Evolutionary conservation across 2,113 vertebrate genomes (phyloP).

Genomic region (Peromyscus polionotus): DNA sequence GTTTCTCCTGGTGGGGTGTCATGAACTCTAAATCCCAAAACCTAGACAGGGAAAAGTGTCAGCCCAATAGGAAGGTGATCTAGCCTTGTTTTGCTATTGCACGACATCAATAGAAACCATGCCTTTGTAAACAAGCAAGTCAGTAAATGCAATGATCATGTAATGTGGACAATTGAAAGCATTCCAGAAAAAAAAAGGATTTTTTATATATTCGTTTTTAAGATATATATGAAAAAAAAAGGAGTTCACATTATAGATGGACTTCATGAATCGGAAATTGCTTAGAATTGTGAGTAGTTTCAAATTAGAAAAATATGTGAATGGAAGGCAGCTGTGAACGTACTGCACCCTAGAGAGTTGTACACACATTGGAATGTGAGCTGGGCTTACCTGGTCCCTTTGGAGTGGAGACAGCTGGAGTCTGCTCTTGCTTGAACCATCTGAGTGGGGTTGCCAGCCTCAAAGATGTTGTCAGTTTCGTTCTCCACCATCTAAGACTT

Average conservation of each 20-base stretch:
- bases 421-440: slow-evolving; percentile 15
- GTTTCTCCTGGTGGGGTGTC: slow-evolving; percentile 75
- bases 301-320: slow-evolving; percentile 61
- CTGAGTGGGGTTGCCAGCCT: slow-evolving; percentile 30
- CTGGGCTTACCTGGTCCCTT: slow-evolving; percentile 81
- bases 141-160: slow-evolving; percentile 58
- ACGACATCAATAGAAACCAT: slow-evolving; percentile 75
- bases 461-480: background rate
- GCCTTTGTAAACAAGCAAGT: slow-evolving; percentile 81
- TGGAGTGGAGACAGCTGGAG: slow-evolving; percentile 20
- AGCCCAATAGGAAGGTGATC: slow-evolving; percentile 57
- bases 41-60: slow-evolving; percentile 67
- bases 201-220: slow-evolving; percentile 73
- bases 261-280: slow-evolving; percentile 72
- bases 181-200: slow-evolving; percentile 77
- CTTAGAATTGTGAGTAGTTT: slow-evolving; percentile 65
- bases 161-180: slow-evolving; percentile 64
- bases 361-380: slow-evolving; percentile 70
- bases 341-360: slow-evolving; percentile 60
- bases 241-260: slow-evolving; percentile 56
- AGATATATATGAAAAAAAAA: slow-evolving; percentile 66
- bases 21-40: slow-evolving; percentile 74
- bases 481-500: slow-evolving; percentile 13
- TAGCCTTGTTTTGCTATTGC: slow-evolving; percentile 63
- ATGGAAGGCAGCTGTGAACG: slow-evolving; percentile 64